Base-by-base conservation (phyloP, 2,888 invertebrate species). In the Hemithea aestivaria region DNA sequence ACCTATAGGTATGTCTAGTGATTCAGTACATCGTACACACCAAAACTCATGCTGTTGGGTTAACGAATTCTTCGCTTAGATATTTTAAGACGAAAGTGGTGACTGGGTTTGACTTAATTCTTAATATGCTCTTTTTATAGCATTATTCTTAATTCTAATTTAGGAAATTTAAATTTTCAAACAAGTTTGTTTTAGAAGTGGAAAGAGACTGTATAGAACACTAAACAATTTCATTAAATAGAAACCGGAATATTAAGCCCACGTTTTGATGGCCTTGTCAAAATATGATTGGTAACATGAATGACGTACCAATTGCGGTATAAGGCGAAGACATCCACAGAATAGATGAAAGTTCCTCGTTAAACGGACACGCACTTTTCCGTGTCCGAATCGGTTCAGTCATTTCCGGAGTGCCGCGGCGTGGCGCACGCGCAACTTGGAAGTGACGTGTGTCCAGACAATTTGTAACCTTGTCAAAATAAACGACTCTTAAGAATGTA, bases 301-400 rank as follows among this genome's bases (percentile, higher is more conserved):
- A 42, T 40, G 40, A 43, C 39, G 23, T 26, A 27, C 28, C 29
- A 28, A 38, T 43, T 35, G 29, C 28, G 34, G 30, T 42, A 27
- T 20, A 28, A 10, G 7, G 24, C 34, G 39, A 40, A 43, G 32
- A 37, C 12, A 29, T 24, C 8, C 32, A 34, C 22, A 34, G 29
- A 25, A 11, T 21, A 40, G 4, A 25, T 4, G 21, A 32, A 23
- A 40, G 12, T 40, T 7, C 10, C 9, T 27, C 10, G 12, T 8
- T 11, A 11, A 6, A 33, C 25, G 10, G 20, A 35, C 33, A 33
- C 20, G 21, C 32, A 26, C 36, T 28, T 28, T 41, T 41, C 41
- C 41, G 35, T 33, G 22, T 41, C 35, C 28, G 21, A 41, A 41
- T 21, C 28, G 8, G 16, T 29, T 27, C 9, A 21, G 12, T 7